Evolutionary conservation across 2,113 vertebrate genomes (phyloP), one percentile per base, ranked within the genome.

Genomic region (Marcusenius ussheri): DNA sequence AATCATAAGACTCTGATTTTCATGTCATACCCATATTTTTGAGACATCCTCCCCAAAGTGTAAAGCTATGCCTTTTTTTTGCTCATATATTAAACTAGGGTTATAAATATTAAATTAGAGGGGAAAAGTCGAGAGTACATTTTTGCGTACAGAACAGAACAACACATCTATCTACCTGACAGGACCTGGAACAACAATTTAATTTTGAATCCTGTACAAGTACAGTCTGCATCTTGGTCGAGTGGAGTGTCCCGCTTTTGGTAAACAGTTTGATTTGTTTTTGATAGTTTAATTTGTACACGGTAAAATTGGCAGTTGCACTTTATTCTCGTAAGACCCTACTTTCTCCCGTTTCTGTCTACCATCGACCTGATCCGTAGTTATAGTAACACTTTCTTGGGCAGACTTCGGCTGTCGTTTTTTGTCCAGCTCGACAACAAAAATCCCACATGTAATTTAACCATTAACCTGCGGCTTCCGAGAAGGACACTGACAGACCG

Each of bases 1-100:
- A 92, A 91, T 92, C 90, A 90, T n/a, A 45, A 83, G 17, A 86
- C 88, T 89, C 77, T 56, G 19, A 83, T 83, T 27, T 89, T 89
- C 70, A 39, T 80, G 39, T 35, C 86, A 87, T 87, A 58, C 50
- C 0, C 5, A 17, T 31, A 42, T 39, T 31, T 74, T 27, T 31
- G 49, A 62, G 53, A 84, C 77, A 58, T 58, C 70, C 2, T 80
- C 15, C 6, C 1, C 87, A 31, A 90, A 49, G 80, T 62, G 53
- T 13, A 56, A 56, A 1, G 7, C 5, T 53, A 39, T 56, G 7
- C 27, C 11, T 77, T 27, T 89, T 13, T 1, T 19, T 70, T 31
- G n/a, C 1, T 83, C 70, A 21, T 74, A 24, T 21, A 51, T 80
- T 80, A 10, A 35, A 19, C 24, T 45, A 39, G 51, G 17, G 1